Evolutionary conservation across 64 coral and sea anemone species (phyloP), one percentile per base, ranked within the genome.

Genomic region (Acropora tenuis): DNA sequence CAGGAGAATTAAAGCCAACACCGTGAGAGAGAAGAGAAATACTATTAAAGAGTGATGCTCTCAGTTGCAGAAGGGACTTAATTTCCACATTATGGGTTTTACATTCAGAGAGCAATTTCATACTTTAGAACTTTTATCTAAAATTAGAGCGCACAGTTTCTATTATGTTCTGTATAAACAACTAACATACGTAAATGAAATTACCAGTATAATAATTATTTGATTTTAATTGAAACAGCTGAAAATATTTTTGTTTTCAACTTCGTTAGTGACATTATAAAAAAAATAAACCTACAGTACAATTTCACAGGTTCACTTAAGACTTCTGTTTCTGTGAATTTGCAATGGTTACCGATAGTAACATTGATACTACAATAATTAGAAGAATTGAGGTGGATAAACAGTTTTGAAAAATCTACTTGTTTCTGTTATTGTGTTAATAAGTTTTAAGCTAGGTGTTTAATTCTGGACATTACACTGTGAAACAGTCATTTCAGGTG

Each of bases 261-360:
- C 77, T 53, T 5, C 8, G 77, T 55, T 79, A 50, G 17, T 16
- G 77, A 79, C 77, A 79, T n/a, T 79, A 79, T 48, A 79, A 53
- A 30, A 55, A 79, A 13, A 17, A 69, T 30, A 9, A 77, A 43
- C 75, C 75, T 47, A 48, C 7, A 4, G 47, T 47, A 48, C 7
- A 4, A 77, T 77, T 77, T 77, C 47, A 16, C 16, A 48, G 9
- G 42, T 47, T 77, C 75, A 77, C 75, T 77, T 48, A 15, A 77
- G 42, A 77, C 75, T 48, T 48, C 45, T 77, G 47, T 77, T 48
- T 44, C 75, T 77, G 75, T 77, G 75, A 77, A 77, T 77, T 77
- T 10, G 47, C 75, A 47, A 55, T 3, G 2, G 2, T 13, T 12
- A 77, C 2, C 75, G 15, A 55, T 3, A 9, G 2, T 13, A 47